These are phyloP conservation scores for Aurelia aurita DNA, from an alignment of 30 jellyfish, hydroid and myxozoan species.

Conservation along the genomic window DNA sequence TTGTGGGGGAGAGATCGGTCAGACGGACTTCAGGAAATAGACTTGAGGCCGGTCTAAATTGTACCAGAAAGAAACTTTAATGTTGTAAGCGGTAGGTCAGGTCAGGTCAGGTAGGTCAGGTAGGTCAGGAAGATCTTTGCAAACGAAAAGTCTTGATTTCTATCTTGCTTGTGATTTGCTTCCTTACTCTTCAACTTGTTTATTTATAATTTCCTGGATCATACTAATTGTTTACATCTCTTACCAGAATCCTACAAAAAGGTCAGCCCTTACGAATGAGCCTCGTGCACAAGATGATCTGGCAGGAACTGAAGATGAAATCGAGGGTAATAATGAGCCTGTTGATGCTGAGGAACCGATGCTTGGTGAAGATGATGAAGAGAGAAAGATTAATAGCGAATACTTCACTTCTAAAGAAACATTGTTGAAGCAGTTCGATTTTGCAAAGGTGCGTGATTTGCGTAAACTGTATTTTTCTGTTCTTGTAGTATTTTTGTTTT, in stretches of 20 bases:
- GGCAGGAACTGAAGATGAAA: constrained; percentile 18
- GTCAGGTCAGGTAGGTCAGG: too few relatives aligned
- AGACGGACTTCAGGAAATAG: too few relatives aligned
- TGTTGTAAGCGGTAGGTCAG: too few relatives aligned
- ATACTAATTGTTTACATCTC: too few relatives aligned
- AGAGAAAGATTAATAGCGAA: constrained; percentile 31
- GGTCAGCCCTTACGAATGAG: constrained; percentile 7
- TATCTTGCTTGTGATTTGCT: not conserved
- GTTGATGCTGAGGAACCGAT: constrained; percentile 47
- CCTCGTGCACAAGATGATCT: constrained; percentile 31
- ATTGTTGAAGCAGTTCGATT: constrained; percentile 6
- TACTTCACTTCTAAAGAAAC: constrained; percentile 56
- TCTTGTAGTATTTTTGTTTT: too few relatives aligned
- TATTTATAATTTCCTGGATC: too few relatives aligned
- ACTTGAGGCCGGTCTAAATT: too few relatives aligned
- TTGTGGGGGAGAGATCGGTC: too few relatives aligned
- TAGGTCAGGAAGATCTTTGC: not conserved
- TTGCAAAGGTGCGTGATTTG: constrained; percentile 2
- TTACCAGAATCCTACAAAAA: not conserved
- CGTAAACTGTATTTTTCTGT: too few relatives aligned
- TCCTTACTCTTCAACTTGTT: not conserved
- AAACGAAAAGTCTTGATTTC: not conserved
- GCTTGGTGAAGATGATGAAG: constrained; percentile 18
- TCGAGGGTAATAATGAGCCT: constrained; percentile 16
- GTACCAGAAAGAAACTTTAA: not conserved